Evolutionary conservation across 2,113 vertebrate genomes (phyloP), one percentile per base, ranked within the genome.

Genomic region (Polyodon spathula): DNA sequence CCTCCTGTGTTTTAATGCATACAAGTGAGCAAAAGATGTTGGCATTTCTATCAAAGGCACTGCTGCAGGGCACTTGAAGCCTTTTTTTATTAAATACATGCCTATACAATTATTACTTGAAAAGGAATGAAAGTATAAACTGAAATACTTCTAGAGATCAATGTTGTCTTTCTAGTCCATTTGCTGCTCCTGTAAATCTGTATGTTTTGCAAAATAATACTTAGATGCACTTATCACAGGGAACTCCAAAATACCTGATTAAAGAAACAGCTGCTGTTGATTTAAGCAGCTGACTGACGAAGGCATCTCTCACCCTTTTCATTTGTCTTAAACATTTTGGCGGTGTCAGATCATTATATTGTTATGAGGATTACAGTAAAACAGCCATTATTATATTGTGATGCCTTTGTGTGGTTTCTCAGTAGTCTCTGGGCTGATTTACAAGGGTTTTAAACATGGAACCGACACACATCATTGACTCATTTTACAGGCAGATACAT

Each of bases 61-160:
- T 44, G 56, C 56, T 44, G 6, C 16, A 42, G 56, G 27, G 40
- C 40, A 11, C 40, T 37, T 7, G 56, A 58, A 58, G 56, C n/a
- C 6, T 42, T 12, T 14, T 27, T 27, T 3, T 58, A 58, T 58
- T 10, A 17, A 41, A 42, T 43, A n/a, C 14, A 14, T 16, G 41
- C 15, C 40, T 27, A 7, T 16, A 15, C n/a, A 7, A 8, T 44
- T 44, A 43, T 42, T 42, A 58, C 41, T 43, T 44, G 56, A 44
- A 56, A 43, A n/a, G 15, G 14, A 50, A 50, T n/a, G 9, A 58
- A 15, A 16, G 40, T 11, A 9, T 16, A 17, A 58, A n/a, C 41
- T 2, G 40, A 42, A 42, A 39, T 14, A 9, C 15, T 41, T n/a
- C 12, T 15, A 43, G 56, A 10, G 8, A 1, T 44, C n/a, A n/a